Conservation (phyloP, 2,113 vertebrate species). For the Odobenus rosmarus region DNA sequence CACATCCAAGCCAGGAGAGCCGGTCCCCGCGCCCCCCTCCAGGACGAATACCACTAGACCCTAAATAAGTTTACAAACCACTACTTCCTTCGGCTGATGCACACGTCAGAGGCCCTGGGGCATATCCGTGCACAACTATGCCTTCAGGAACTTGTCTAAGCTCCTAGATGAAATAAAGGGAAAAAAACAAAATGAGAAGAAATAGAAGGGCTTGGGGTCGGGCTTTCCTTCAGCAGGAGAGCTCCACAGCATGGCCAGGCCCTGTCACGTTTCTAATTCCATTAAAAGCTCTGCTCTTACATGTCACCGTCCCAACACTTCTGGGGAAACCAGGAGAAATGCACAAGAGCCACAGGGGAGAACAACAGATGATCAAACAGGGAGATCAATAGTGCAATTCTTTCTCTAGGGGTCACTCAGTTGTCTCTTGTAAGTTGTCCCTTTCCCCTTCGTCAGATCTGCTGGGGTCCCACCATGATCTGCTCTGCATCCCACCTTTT, state of each 20-base stretch:
- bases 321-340: background rate
- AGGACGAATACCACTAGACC: background rate
- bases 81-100: no score
- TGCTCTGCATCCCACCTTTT: background rate
- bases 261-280: fast-evolving
- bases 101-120: no score
- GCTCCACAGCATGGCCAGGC: fast-evolving
- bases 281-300: background rate
- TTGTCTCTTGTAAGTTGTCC: background rate
- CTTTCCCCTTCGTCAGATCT: background rate
- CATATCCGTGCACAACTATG: background rate
- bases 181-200: background rate
- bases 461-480: background rate
- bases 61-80: fast-evolving
- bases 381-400: background rate
- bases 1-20: background rate
- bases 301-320: background rate
- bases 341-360: fast-evolving
- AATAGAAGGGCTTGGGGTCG: background rate
- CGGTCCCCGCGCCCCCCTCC: background rate
- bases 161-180: background rate
- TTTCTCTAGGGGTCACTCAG: background rate
- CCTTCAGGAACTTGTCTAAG: background rate
- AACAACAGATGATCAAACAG: background rate
- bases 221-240: background rate